Evolutionary conservation across 2,797 vertebrate species (phyloP).

Genomic region (Molossus alvarezi): DNA sequence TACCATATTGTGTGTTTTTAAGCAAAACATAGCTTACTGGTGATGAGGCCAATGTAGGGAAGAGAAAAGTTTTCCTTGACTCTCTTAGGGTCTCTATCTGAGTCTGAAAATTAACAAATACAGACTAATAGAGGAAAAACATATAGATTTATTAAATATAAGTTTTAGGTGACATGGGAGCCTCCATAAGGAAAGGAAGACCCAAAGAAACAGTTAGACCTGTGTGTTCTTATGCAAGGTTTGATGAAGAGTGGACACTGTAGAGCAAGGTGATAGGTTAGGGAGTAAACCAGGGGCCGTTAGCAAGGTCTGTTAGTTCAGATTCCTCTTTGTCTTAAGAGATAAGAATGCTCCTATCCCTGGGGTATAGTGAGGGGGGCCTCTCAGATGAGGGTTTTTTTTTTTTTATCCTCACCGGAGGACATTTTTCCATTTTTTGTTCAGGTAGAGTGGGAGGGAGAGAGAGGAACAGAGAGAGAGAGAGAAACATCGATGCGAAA

Average conservation of each 20-base stretch:
- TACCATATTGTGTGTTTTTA: neutral
- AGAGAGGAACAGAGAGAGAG: no score
- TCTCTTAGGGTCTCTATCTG: neutral
- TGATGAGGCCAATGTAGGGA: neutral
- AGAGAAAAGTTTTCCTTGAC: neutral
- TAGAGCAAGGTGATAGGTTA: neutral
- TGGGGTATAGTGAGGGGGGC: no score
- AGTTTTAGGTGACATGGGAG: neutral
- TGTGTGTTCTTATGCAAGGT: neutral
- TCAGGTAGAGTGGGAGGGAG: no score
- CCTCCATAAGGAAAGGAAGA: neutral
- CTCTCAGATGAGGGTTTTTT: neutral
- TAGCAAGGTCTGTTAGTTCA: neutral
- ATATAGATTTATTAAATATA: neutral
- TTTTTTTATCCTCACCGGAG: no score
- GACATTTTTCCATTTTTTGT: no score
- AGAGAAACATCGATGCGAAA: no score
- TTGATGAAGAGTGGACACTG: neutral
- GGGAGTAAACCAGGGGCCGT: no score
- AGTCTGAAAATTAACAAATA: neutral
- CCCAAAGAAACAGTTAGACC: neutral
- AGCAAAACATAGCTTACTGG: neutral
- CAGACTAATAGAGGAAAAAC: neutral
- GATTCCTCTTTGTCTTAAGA: neutral
- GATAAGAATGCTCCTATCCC: neutral